These are phyloP conservation scores for Eclectus roratus DNA, from an alignment of 2,113 vertebrate species.

Conservation along the genomic window DNA sequence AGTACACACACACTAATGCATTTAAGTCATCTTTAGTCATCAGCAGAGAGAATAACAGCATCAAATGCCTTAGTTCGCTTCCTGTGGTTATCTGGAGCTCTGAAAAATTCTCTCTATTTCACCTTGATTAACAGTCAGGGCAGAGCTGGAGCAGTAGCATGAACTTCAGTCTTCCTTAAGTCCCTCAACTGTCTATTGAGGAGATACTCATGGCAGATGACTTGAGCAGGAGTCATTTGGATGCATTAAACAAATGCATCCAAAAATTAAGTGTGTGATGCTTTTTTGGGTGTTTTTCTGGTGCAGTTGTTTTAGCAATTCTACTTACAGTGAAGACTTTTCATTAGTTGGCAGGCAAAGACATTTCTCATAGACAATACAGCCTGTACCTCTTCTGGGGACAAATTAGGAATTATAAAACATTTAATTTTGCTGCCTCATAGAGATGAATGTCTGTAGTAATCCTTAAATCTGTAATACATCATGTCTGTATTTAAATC, in stretches of 20 bases:
- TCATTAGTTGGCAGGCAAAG: neutral
- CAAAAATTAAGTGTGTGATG: neutral
- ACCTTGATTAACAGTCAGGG: neutral
- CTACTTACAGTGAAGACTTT: neutral
- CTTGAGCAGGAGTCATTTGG: neutral
- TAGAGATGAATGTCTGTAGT: neutral
- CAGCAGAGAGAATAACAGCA: neutral
- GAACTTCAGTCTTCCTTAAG: neutral
- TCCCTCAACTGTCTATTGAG: neutral
- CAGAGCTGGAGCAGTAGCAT: neutral
- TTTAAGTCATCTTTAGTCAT: neutral
- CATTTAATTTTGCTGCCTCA: neutral
- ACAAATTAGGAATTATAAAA: neutral
- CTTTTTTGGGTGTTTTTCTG: neutral
- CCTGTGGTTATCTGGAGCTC: neutral
- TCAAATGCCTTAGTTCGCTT: neutral
- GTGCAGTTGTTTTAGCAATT: neutral
- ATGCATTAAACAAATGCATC: neutral
- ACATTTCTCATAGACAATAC: neutral
- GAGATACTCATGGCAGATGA: neutral
- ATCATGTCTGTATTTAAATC: neutral
- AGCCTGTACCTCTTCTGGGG: neutral
- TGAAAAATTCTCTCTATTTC: neutral
- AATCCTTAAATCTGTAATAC: slow-evolving; percentile 38
- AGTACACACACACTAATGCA: neutral